Conservation (phyloP, 1,140 invertebrate genomes). For the Gryon sp. region DNA sequence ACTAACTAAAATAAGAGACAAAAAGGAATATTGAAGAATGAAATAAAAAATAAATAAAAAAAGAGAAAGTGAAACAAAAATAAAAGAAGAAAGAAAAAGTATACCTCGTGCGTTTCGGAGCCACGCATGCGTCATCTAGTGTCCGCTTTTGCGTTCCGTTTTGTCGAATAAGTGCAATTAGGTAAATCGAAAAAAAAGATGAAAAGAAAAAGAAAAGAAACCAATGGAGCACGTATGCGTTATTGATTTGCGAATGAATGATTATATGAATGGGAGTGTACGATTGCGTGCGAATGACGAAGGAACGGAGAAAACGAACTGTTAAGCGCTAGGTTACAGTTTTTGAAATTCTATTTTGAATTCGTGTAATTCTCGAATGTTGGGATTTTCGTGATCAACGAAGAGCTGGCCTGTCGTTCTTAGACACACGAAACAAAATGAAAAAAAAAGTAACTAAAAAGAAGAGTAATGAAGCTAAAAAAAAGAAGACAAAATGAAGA, state of each 20-base stretch:
- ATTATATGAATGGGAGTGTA: not conserved
- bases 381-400: slow-evolving; percentile 80
- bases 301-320: slow-evolving; percentile 71
- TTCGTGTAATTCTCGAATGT: slow-evolving; percentile 78
- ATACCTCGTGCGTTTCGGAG: slow-evolving; percentile 75
- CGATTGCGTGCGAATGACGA: slow-evolving; percentile 34
- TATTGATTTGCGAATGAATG: slow-evolving; percentile 57
- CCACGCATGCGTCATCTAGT: slow-evolving; percentile 76
- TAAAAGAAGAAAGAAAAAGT: slow-evolving; percentile 33
- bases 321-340: slow-evolving; percentile 78
- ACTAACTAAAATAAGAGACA: slow-evolving; percentile 25
- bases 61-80: slow-evolving; percentile 18
- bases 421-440: slow-evolving; percentile 65
- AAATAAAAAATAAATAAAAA: slow-evolving; percentile 38
- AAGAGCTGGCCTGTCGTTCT: slow-evolving; percentile 79
- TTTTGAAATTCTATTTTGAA: slow-evolving; percentile 79
- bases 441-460: slow-evolving; percentile 49
- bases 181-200: slow-evolving; percentile 65
- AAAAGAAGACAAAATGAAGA: slow-evolving; percentile 1
- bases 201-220: not conserved
- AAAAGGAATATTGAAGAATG: slow-evolving; percentile 47
- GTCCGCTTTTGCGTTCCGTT: slow-evolving; percentile 78
- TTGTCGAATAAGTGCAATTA: slow-evolving; percentile 81
- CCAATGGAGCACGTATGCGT: slow-evolving; percentile 63
- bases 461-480: not conserved